Evolutionary conservation across 2,113 vertebrate species (phyloP).

Genomic region (Oenanthe melanoleuca): DNA sequence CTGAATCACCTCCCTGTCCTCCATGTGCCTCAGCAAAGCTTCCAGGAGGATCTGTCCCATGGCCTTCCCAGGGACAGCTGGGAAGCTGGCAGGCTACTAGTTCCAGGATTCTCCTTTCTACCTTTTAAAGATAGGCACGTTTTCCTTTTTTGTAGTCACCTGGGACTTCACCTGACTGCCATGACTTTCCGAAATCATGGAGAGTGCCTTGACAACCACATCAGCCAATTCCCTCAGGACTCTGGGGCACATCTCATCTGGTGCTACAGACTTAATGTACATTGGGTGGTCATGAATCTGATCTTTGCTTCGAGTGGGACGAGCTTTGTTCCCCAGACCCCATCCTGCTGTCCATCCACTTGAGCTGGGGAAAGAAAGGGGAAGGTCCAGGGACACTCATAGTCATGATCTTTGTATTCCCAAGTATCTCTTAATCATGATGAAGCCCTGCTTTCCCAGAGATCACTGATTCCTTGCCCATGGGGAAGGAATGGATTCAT

Average conservation of each 20-base stretch:
- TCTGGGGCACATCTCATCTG: neutral
- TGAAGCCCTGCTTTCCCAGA: neutral
- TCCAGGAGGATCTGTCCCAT: neutral
- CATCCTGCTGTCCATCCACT: neutral
- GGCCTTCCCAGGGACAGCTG: neutral
- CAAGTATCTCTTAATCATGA: neutral
- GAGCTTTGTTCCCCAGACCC: neutral
- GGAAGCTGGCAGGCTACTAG: neutral
- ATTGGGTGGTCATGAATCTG: neutral
- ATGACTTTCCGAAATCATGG: neutral
- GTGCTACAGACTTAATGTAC: too few relatives aligned
- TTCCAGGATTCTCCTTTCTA: neutral
- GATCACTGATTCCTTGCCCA: neutral
- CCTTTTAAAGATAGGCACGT: neutral
- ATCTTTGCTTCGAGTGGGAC: neutral
- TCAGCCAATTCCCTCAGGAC: neutral
- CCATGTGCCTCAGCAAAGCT: neutral
- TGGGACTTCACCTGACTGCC: neutral
- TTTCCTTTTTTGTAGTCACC: neutral
- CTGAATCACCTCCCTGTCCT: neutral
- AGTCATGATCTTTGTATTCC: neutral
- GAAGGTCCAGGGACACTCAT: too few relatives aligned
- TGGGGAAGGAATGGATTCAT: neutral
- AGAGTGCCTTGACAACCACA: neutral
- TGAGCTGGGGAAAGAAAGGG: fast-evolving